These are phyloP conservation scores for Lepidocolaptes lacrymiger DNA, from an alignment of 2,797 vertebrate genomes.

Conservation along the genomic window DNA sequence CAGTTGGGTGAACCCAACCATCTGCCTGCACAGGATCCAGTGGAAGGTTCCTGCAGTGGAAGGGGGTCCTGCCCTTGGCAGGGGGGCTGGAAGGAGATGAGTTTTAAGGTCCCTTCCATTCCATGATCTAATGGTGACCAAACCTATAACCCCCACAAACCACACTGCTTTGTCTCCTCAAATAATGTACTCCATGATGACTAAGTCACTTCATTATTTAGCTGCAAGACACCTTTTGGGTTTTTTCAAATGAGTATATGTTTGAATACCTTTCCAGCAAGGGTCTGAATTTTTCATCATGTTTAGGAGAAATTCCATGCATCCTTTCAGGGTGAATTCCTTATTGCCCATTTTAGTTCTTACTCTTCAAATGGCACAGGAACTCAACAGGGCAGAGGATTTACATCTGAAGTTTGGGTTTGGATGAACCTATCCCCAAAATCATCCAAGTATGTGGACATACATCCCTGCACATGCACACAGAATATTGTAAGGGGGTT, in stretches of 20 bases:
- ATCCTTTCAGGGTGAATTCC: neutral
- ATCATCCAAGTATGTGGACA: neutral
- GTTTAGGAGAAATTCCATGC: neutral
- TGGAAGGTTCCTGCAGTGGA: neutral
- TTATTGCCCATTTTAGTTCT: neutral
- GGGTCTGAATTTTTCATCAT: neutral
- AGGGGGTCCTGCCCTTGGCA: neutral
- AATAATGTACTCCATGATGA: neutral
- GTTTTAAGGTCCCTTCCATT: neutral
- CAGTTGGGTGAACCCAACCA: neutral
- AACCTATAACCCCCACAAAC: accelerated
- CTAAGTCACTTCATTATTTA: neutral
- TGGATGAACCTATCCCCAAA: neutral
- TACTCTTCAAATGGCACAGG: neutral
- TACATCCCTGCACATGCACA: neutral
- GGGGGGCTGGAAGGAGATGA: neutral
- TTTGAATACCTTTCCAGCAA: neutral
- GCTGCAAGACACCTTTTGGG: neutral
- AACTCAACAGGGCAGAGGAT: neutral
- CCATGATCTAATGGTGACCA: neutral
- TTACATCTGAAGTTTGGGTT: neutral
- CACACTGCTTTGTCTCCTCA: neutral
- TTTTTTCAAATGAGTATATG: neutral
- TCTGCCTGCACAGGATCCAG: neutral
- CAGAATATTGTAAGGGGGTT: neutral